Percentiles rank a stretch among this genome's conserved stretches.
These are phyloP conservation scores for Acrocephalus arundinaceus DNA, from an alignment of 2,113 vertebrate genomes.

Conservation along the genomic window DNA sequence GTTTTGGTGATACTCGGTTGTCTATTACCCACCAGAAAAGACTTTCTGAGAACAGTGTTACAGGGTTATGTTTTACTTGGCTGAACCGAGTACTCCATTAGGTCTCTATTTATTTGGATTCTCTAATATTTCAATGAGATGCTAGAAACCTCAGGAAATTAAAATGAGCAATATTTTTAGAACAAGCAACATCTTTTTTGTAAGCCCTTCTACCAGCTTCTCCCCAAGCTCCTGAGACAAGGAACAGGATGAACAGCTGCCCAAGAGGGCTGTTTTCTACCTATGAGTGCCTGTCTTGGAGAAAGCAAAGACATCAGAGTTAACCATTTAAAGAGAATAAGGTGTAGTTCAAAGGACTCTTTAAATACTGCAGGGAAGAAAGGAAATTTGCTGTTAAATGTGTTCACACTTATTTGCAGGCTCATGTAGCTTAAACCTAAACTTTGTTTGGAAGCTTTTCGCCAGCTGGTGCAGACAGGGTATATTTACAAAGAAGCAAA, in stretches of 20 bases:
- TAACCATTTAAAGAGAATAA: neutral
- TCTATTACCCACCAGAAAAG: neutral
- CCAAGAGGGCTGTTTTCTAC: neutral
- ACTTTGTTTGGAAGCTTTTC: neutral
- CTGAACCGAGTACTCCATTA: neutral
- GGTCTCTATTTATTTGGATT: slow-evolving; percentile 2
- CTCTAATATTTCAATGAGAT: neutral
- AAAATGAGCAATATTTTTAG: neutral
- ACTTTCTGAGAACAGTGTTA: neutral
- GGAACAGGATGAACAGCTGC: neutral
- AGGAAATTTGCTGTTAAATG: neutral
- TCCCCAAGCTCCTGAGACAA: neutral
- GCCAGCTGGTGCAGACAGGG: neutral
- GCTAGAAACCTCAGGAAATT: neutral
- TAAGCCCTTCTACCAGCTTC: neutral
- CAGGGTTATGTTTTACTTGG: neutral
- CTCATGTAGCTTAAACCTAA: neutral
- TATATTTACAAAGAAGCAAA: neutral
- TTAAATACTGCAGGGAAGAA: neutral
- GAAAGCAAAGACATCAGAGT: neutral
- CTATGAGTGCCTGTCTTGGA: neutral
- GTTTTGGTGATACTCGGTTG: neutral
- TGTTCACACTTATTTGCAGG: neutral
- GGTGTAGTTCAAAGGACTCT: neutral
- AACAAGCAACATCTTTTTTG: neutral